These are phyloP conservation scores for Uromys caudimaculatus DNA, from an alignment of 2,797 vertebrate genomes.

Conservation along the genomic window DNA sequence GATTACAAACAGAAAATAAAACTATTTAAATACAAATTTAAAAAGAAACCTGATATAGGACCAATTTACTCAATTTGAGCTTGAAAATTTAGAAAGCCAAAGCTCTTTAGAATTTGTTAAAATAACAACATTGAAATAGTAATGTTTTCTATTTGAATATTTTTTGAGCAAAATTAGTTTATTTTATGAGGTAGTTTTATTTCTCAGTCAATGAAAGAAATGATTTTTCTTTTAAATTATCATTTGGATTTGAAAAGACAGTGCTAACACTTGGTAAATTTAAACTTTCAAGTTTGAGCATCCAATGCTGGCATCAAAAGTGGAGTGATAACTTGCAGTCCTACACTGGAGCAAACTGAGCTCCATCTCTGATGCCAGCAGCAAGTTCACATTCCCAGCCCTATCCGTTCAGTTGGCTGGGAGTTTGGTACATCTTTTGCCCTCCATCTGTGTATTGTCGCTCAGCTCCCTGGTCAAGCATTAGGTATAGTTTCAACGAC, in stretches of 20 bases:
- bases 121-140: neutral
- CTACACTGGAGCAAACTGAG: conserved; percentile 48
- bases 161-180: neutral
- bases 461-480: conserved; percentile 48
- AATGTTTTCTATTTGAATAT: conserved; percentile 37
- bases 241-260: conserved; percentile 56
- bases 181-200: neutral
- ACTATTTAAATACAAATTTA: neutral
- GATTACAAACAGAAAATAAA: neutral
- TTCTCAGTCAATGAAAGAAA: conserved; percentile 13
- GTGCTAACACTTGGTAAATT: conserved; percentile 71
- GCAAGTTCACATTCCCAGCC: conserved; percentile 59
- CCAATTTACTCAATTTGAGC: neutral
- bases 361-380: conserved; percentile 12
- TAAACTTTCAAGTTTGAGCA: conserved; percentile 71
- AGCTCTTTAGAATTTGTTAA: neutral
- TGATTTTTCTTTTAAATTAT: conserved; percentile 37
- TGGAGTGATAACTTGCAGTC: neutral
- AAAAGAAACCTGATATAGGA: neutral
- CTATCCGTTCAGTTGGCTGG: conserved; percentile 54
- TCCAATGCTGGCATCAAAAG: conserved; percentile 69
- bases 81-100: neutral
- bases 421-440: conserved; percentile 29
- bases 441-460: conserved; percentile 68
- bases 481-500: conserved; percentile 49